Conservation (phyloP, 2,113 vertebrate species). For the Hippocampus abdominalis region DNA sequence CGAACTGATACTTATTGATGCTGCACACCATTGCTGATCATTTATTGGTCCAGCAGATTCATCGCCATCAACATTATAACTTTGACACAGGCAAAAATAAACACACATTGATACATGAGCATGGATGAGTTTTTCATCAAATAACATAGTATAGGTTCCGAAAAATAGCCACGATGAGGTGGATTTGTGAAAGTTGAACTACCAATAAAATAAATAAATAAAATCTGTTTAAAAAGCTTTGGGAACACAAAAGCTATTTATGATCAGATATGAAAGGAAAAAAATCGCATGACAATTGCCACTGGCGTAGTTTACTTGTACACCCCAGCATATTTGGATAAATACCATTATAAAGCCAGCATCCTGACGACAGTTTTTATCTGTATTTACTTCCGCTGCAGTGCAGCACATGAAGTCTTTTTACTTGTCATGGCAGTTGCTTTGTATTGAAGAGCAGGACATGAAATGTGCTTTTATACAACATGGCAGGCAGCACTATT, state of each 20-base stretch:
- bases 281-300: neutral
- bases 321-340: neutral
- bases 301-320: too few relatives aligned
- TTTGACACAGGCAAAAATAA: too few relatives aligned
- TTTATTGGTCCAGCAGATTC: too few relatives aligned
- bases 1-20: too few relatives aligned
- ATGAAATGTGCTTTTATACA: slow-evolving; percentile 33
- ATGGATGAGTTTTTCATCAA: too few relatives aligned
- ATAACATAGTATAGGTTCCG: too few relatives aligned
- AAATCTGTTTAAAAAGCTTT: slow-evolving; percentile 25
- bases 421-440: slow-evolving; percentile 1
- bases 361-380: neutral
- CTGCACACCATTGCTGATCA: too few relatives aligned
- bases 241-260: slow-evolving; percentile 48
- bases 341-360: neutral
- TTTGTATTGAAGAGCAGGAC: slow-evolving; percentile 17
- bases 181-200: too few relatives aligned
- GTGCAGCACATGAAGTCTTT: neutral
- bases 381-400: neutral
- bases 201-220: slow-evolving; percentile 7
- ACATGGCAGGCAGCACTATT: slow-evolving; percentile 41
- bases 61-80: too few relatives aligned
- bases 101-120: too few relatives aligned
- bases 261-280: slow-evolving; percentile 42
- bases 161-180: too few relatives aligned